phyloP scores from a whole-genome alignment of 2,113 vertebrate species.

The Rhipidura dahli region DNA sequence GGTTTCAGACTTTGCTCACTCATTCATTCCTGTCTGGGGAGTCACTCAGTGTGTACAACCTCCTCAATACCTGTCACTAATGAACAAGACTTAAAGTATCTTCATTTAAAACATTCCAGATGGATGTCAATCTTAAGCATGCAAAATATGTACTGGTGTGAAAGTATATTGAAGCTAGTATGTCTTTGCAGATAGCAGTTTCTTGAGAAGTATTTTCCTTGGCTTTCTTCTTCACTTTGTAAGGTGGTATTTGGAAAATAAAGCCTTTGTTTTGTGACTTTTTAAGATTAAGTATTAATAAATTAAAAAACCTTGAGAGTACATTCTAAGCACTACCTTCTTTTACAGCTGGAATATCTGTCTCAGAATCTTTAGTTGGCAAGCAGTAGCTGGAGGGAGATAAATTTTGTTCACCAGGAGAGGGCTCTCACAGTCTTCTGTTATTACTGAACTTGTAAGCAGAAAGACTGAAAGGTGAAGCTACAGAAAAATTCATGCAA shows the following conservation, averaged over 20 bases:
- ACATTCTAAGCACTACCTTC: not conserved
- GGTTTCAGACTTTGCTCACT: not conserved
- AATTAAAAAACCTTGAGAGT: not conserved
- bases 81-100: not conserved
- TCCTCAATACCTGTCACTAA: not conserved
- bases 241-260: not conserved
- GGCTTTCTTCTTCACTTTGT: not conserved
- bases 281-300: not conserved
- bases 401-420: constrained; percentile 13
- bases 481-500: not conserved
- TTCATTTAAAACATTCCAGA: not conserved
- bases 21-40: not conserved
- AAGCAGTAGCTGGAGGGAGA: not conserved
- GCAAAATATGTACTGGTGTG: not conserved
- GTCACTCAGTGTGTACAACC: not conserved
- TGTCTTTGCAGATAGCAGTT: not conserved
- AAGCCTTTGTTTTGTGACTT: not conserved
- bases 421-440: constrained; percentile 20
- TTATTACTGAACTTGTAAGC: not conserved
- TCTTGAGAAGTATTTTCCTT: not conserved
- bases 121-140: not conserved
- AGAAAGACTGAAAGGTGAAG: not conserved
- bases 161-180: not conserved
- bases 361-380: not conserved
- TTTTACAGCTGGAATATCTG: not conserved